Conservation (phyloP, 2,888 invertebrate species). For the Acutogordius australiensis region DNA sequence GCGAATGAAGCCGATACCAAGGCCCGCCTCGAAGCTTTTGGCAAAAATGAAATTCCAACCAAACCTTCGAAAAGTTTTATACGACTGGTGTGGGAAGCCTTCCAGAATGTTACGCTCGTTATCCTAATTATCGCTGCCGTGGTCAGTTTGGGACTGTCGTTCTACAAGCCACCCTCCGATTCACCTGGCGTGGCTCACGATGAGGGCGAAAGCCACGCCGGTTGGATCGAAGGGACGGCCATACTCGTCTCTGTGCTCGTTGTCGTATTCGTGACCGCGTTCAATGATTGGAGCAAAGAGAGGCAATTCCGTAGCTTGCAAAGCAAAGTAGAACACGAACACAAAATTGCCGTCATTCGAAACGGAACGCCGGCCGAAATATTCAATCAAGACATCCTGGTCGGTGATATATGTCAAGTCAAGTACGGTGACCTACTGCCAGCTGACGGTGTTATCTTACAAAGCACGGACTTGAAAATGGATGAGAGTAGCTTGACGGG, state of each 20-base stretch:
- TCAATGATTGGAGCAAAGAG: slow-evolving; percentile 30
- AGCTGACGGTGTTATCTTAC: slow-evolving; percentile 28
- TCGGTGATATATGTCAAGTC: slow-evolving; percentile 82
- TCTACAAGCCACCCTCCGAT: slow-evolving; percentile 24
- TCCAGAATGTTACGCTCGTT: slow-evolving; percentile 25
- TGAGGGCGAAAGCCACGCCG: slow-evolving; percentile 24
- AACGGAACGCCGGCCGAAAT: slow-evolving; percentile 66
- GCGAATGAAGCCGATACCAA: slow-evolving; percentile 20
- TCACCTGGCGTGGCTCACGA: slow-evolving; percentile 14
- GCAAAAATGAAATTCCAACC: slow-evolving; percentile 24
- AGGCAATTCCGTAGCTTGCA: slow-evolving; percentile 50
- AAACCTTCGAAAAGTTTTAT: slow-evolving; percentile 24
- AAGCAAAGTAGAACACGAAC: slow-evolving; percentile 25
- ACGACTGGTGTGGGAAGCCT: slow-evolving; percentile 24
- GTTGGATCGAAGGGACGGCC: slow-evolving; percentile 30
- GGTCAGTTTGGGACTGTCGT: slow-evolving; percentile 75
- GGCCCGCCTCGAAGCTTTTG: slow-evolving; percentile 20
- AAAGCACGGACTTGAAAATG: slow-evolving; percentile 28
- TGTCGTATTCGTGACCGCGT: slow-evolving; percentile 29
- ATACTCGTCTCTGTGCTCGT: slow-evolving; percentile 29
- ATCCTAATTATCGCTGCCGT: slow-evolving; percentile 24
- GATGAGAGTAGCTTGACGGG: slow-evolving; percentile 22
- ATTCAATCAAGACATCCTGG: slow-evolving; percentile 77
- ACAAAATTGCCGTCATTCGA: slow-evolving; percentile 29
- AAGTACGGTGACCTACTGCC: slow-evolving; percentile 30